Evolutionary conservation across 2,888 invertebrate genomes (phyloP).

Genomic region (Diplolepis rosae): DNA sequence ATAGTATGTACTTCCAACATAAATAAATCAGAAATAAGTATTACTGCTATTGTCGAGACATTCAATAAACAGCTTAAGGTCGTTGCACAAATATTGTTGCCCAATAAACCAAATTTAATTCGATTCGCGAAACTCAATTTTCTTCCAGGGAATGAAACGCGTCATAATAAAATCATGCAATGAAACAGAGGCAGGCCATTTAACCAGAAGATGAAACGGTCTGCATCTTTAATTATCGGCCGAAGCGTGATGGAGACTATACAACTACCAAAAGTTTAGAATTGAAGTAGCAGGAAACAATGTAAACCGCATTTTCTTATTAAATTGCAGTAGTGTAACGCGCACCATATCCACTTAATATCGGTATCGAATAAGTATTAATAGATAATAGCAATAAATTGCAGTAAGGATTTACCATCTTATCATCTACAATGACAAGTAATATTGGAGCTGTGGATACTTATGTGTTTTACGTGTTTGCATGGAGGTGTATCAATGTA

Average conservation of each 20-base stretch:
- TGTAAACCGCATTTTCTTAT: not conserved
- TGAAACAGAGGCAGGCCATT: not conserved
- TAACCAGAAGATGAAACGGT: not conserved
- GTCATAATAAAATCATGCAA: conserved; percentile 3
- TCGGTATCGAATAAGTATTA: conserved; percentile 67
- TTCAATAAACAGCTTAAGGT: conserved; percentile 17
- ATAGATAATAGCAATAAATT: conserved; percentile 69
- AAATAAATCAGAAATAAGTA: conserved; percentile 54
- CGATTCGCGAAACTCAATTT: not conserved
- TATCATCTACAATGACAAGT: conserved; percentile 71
- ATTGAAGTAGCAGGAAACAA: conserved; percentile 12
- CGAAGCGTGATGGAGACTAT: conserved; percentile 8
- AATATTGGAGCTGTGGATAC: conserved; percentile 57
- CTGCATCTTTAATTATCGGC: not conserved
- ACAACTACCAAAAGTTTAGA: conserved; percentile 19
- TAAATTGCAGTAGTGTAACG: conserved; percentile 36
- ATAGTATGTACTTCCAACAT: conserved; percentile 58
- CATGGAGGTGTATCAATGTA: conserved; percentile 45
- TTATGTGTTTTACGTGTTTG: conserved; percentile 46
- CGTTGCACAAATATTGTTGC: conserved; percentile 13
- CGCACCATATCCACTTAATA: conserved; percentile 55
- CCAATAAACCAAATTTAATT: conserved; percentile 15
- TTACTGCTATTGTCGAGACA: not conserved
- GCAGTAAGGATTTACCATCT: conserved; percentile 69
- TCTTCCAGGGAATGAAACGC: not conserved